Evolutionary conservation across 2,113 vertebrate genomes (phyloP), one percentile per base, ranked within the genome.

Genomic region (Helogale parvula): DNA sequence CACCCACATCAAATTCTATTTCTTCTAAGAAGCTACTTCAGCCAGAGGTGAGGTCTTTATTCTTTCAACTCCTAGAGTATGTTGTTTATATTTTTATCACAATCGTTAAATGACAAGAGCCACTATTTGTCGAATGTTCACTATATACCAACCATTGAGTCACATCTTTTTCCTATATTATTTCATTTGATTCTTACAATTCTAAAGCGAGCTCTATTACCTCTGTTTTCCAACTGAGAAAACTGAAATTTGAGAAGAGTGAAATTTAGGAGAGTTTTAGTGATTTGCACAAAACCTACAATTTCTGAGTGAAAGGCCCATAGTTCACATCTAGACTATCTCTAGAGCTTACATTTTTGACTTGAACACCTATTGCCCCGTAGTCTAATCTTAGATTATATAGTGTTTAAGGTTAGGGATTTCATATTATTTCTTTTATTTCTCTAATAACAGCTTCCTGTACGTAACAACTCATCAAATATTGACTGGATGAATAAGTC

Each of bases 31-130:
- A 93, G 45, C 15, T 83, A 52, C 35, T 25, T 91, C 12, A 85
- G 16, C 6, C 38, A 15, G 16, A 93, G n/a, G 19, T 54, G 57
- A 60, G 35, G 7, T 19, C 35, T 57, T 41, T 27, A 41, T 76
- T 60, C 16, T 92, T 31, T 21, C 23, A 74, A 52, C 13, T 82
- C 31, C 23, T 54, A 10, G 45, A 52, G 1, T 77, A 17, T 25
- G 80, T 81, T 77, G n/a, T 25, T 77, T 90, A 57, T 57, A 50
- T 60, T 96, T 88, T 88, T 82, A 96, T 72, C 13, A 29, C 82
- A 21, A 21, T 60, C 23, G 47, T 90, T 15, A 86, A 88, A 71
- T 72, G 71, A 19, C 9, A 79, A 71, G 5, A 45, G 15, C 9
- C 15, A 38, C 3, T 4, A 33, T 63, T 95, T 65, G 33, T 15